Evolutionary conservation across 2,113 vertebrate species (phyloP).

Genomic region (Pterocles gutturalis): DNA sequence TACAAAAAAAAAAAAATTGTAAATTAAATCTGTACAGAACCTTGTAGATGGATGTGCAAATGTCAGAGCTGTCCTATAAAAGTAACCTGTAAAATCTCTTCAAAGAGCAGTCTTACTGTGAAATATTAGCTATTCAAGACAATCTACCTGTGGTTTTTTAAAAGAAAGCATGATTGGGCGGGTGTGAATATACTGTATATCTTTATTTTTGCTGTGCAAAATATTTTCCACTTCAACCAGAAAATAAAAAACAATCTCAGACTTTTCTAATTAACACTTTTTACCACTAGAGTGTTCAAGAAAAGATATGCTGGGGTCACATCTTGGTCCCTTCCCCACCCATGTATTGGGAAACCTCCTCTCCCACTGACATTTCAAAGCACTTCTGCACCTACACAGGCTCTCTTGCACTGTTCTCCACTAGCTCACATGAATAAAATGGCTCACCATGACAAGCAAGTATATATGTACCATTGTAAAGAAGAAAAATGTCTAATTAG

Average conservation of each 20-base stretch:
- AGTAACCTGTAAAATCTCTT: neutral
- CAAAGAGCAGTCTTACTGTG: neutral
- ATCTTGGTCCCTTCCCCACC: neutral
- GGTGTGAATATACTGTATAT: neutral
- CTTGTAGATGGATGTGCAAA: neutral
- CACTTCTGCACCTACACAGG: neutral
- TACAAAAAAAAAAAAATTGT: conserved; percentile 15
- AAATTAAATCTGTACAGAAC: conserved; percentile 24
- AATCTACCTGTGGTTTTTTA: neutral
- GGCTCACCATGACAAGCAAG: neutral
- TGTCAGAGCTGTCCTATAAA: conserved; percentile 2
- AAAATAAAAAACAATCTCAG: neutral
- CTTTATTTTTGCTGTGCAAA: neutral
- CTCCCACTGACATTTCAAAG: neutral
- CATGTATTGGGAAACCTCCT: neutral
- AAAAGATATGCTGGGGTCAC: neutral
- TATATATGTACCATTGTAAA: neutral
- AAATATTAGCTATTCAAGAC: neutral
- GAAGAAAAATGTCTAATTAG: neutral
- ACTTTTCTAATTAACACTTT: neutral
- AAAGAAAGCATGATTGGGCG: neutral
- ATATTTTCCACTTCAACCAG: neutral
- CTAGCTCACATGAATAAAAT: neutral
- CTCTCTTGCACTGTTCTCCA: neutral
- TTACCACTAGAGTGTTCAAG: neutral